These are phyloP conservation scores for Microctenopoma stevenorrisi DNA, from an alignment of 2,797 vertebrate species.

Conservation along the genomic window DNA sequence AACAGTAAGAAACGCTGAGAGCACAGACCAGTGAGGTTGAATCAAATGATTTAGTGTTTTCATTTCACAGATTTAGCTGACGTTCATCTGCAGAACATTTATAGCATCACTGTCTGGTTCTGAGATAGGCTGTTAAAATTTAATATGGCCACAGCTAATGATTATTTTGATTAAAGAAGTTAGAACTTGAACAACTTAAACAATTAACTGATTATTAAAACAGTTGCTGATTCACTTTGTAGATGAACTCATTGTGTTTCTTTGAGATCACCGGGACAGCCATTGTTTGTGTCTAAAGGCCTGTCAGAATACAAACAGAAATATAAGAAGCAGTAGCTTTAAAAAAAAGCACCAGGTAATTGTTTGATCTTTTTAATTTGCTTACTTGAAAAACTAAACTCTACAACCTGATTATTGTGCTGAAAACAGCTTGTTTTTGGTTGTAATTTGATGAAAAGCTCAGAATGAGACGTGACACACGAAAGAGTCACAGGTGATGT, in stretches of 20 bases:
- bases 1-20: conserved; percentile 23
- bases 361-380: conserved; percentile 14
- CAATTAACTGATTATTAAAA: background rate
- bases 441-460: conserved; percentile 9
- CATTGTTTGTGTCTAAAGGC: background rate
- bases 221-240: background rate
- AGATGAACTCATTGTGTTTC: background rate
- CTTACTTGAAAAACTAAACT: background rate
- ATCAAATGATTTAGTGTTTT: conserved; percentile 11
- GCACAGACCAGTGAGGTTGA: conserved; percentile 11
- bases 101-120: conserved; percentile 10
- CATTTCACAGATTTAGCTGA: conserved; percentile 18
- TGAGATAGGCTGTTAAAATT: background rate
- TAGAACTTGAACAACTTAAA: background rate
- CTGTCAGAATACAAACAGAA: background rate
- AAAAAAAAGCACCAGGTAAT: background rate
- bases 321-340: background rate
- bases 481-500: conserved; percentile 12
- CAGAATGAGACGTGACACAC: background rate
- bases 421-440: background rate
- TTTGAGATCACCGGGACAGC: background rate
- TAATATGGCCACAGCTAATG: too few species aligned
- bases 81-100: conserved; percentile 1
- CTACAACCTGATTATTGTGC: conserved; percentile 2
- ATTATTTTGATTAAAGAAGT: background rate